These are phyloP conservation scores for Standfussiana lucernea DNA, from an alignment of 2,888 invertebrate genomes.

Conservation along the genomic window DNA sequence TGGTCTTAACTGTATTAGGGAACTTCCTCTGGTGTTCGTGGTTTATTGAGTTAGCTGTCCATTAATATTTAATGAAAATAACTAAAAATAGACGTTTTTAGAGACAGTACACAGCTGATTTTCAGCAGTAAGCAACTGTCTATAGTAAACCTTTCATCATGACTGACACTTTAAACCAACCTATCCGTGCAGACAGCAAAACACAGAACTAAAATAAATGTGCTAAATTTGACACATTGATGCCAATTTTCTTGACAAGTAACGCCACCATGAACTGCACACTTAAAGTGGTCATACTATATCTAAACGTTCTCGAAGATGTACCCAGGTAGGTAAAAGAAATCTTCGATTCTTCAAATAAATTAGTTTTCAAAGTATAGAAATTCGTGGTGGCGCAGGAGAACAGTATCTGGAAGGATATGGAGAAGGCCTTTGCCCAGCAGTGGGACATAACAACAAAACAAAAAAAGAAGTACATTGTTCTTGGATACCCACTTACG, in stretches of 20 bases:
- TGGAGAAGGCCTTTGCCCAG: too few species aligned
- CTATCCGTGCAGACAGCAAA: background rate
- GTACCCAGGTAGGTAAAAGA: too few species aligned
- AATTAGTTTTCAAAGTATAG: background rate
- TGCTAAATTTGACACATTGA: background rate
- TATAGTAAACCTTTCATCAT: background rate
- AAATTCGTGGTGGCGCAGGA: too few species aligned
- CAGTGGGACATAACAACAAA: too few species aligned
- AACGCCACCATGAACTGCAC: background rate
- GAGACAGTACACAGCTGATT: background rate
- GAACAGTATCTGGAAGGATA: too few species aligned
- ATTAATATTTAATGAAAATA: background rate
- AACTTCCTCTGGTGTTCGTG: conserved; percentile 24
- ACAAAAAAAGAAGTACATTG: background rate
- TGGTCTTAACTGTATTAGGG: conserved; percentile 20
- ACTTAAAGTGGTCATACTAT: background rate
- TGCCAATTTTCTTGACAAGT: background rate
- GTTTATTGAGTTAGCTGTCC: conserved; percentile 4
- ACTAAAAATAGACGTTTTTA: background rate
- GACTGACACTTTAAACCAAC: background rate
- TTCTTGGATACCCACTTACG: background rate
- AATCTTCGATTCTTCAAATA: too few species aligned
- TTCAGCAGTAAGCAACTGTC: background rate
- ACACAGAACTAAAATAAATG: background rate
- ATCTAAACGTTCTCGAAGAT: background rate